A percentile compares a stretch with the other conserved stretches of the same genome.
phyloP scores from a whole-genome alignment of 2,888 invertebrate genomes.

The Neria commutata region DNA sequence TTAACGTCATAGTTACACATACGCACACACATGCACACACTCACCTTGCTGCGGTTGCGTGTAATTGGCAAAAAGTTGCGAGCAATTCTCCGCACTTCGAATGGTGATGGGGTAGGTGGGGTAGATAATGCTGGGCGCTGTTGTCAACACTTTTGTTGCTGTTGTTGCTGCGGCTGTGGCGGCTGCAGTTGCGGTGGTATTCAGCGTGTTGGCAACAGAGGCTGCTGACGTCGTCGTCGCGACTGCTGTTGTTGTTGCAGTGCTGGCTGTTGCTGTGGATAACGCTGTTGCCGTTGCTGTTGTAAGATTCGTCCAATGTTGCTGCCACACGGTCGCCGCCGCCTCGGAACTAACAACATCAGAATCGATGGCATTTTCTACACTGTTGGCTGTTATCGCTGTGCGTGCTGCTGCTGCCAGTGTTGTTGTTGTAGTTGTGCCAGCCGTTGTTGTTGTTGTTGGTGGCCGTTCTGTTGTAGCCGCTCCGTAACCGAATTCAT shows the following conservation, averaged over 20 bases:
- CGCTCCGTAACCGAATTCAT: conserved; percentile 20
- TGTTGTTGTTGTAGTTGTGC: too few relatives aligned
- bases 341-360: conserved; percentile 17
- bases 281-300: conserved; percentile 15
- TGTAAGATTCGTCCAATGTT: conserved; percentile 21
- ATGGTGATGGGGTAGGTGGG: conserved; percentile 38
- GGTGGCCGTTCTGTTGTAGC: conserved; percentile 10
- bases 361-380: conserved; percentile 20
- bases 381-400: conserved; percentile 26
- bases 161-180: not conserved
- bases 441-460: conserved; percentile 15
- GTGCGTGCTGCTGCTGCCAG: conserved; percentile 27
- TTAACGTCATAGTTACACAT: too few relatives aligned
- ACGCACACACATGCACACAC: conserved; percentile 12
- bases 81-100: conserved; percentile 50
- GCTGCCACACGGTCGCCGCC: conserved; percentile 14
- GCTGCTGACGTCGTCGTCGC: conserved; percentile 21
- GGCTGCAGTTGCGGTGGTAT: conserved; percentile 18
- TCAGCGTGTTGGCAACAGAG: conserved; percentile 21
- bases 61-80: conserved; percentile 52
- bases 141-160: conserved; percentile 8
- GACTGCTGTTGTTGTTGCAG: conserved; percentile 18
- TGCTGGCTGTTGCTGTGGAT: conserved; percentile 24
- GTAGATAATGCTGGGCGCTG: conserved; percentile 38
- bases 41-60: conserved; percentile 50